Evolutionary conservation across 1,140 invertebrate species (phyloP).

Genomic region (Dreissena rostriformis): DNA sequence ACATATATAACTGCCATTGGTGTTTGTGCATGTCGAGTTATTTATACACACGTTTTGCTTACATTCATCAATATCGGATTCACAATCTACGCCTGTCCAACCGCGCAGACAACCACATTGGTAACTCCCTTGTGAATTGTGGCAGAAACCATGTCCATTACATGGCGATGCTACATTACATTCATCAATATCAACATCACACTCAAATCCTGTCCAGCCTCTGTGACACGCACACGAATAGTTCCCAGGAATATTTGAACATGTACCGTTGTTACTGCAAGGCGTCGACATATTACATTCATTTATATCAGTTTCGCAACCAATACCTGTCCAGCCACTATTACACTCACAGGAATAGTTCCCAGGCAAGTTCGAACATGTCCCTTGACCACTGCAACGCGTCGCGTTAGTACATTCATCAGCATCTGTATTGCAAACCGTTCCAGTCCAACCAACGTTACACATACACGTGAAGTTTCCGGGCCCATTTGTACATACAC

Average conservation of each 20-base stretch:
- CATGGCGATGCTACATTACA: background rate
- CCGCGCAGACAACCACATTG: slow-evolving; percentile 22
- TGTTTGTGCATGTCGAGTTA: no score
- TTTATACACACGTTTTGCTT: background rate
- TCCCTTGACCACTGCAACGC: slow-evolving; percentile 14
- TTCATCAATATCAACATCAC: slow-evolving; percentile 49
- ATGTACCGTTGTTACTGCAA: slow-evolving; percentile 46
- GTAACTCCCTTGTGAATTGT: slow-evolving; percentile 34
- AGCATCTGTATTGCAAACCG: background rate
- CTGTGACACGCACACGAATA: slow-evolving; percentile 45
- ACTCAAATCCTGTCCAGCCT: slow-evolving; percentile 45
- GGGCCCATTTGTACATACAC: background rate
- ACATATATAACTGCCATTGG: slow-evolving; percentile 28
- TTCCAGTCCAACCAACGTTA: slow-evolving; percentile 11
- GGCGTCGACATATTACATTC: slow-evolving; percentile 17
- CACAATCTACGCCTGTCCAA: slow-evolving; percentile 40
- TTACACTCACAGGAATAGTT: slow-evolving; percentile 1
- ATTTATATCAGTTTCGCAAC: slow-evolving; percentile 3
- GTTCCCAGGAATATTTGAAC: slow-evolving; percentile 52
- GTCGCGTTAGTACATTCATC: background rate
- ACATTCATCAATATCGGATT: slow-evolving; percentile 52
- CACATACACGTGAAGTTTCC: slow-evolving; percentile 11
- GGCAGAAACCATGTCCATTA: slow-evolving; percentile 7
- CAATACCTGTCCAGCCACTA: slow-evolving; percentile 1
- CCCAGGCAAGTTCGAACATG: slow-evolving; percentile 1